Evolutionary conservation across 2,888 invertebrate genomes (phyloP).

Genomic region (Apodemia mormo): DNA sequence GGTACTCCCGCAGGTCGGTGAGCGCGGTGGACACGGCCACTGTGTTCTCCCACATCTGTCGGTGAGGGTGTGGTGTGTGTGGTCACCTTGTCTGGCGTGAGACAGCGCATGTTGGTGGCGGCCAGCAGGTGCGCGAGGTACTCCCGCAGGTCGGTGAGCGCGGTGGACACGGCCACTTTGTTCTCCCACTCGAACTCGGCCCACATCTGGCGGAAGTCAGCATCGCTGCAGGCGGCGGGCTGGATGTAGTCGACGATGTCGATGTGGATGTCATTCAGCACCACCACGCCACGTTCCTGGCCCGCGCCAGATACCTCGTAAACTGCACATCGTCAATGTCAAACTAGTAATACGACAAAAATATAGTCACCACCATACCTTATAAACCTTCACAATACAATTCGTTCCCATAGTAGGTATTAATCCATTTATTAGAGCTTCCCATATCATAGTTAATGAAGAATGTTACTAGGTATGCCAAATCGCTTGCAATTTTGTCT

Average conservation of each 20-base stretch:
- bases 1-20: no score
- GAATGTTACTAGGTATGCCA: no score
- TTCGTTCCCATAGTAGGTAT: no score
- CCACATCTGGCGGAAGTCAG: conserved; percentile 99
- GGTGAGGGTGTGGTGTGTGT: no score
- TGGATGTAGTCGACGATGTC: conserved; percentile 99
- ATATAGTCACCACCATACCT: no score
- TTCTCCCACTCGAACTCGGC: conserved; percentile 99
- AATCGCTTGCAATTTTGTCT: no score
- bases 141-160: conserved; percentile 94
- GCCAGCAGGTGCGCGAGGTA: conserved; percentile 95
- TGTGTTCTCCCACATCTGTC: conserved; percentile 92
- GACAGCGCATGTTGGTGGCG: conserved; percentile 99
- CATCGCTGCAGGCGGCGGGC: conserved; percentile 95
- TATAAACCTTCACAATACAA: no score
- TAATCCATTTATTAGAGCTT: no score
- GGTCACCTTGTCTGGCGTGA: no score
- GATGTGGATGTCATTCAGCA: conserved; percentile 99
- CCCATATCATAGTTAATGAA: no score
- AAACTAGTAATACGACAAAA: no score
- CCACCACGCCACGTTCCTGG: conserved; percentile 97
- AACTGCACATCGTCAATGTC: conserved; percentile 76
- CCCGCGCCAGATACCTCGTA: conserved; percentile 97
- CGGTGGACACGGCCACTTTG: conserved; percentile 98
- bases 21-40: no score